Evolutionary conservation across 2,888 invertebrate genomes (phyloP).

Genomic region (Zaprionus obscuricornis): DNA sequence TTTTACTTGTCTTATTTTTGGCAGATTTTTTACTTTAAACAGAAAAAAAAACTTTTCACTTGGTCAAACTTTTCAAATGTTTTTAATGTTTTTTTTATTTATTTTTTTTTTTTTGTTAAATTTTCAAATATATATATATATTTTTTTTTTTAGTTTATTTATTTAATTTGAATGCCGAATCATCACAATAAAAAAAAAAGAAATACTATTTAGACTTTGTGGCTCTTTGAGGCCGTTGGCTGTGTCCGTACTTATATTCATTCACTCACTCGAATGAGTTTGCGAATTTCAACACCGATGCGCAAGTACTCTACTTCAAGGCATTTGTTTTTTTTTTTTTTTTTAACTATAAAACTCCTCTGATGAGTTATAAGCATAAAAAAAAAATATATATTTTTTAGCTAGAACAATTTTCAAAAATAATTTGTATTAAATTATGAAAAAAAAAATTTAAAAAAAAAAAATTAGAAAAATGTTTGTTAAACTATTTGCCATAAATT

Average conservation of each 20-base stretch:
- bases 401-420: too few species aligned
- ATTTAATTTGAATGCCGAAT: constrained; percentile 1
- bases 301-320: background rate
- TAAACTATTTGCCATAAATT: too few species aligned
- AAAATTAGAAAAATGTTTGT: too few species aligned
- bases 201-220: too few species aligned
- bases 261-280: constrained; percentile 16
- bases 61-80: constrained; percentile 36
- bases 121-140: too few species aligned
- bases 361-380: background rate
- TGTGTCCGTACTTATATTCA: constrained; percentile 29
- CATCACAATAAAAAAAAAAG: too few species aligned
- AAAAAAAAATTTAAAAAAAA: too few species aligned
- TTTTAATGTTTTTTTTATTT: background rate
- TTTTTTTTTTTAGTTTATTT: background rate
- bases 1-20: constrained; percentile 4
- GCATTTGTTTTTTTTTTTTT: background rate
- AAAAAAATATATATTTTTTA: too few species aligned
- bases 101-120: background rate
- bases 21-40: constrained; percentile 36
- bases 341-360: background rate
- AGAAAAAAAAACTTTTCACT: constrained; percentile 16
- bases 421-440: too few species aligned
- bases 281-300: constrained; percentile 5
- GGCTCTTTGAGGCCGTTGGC: constrained; percentile 16